A percentile compares a stretch with the other conserved stretches of the same genome.
Conservation (phyloP, 2,797 vertebrate species). For the Cottoperca gobio region DNA sequence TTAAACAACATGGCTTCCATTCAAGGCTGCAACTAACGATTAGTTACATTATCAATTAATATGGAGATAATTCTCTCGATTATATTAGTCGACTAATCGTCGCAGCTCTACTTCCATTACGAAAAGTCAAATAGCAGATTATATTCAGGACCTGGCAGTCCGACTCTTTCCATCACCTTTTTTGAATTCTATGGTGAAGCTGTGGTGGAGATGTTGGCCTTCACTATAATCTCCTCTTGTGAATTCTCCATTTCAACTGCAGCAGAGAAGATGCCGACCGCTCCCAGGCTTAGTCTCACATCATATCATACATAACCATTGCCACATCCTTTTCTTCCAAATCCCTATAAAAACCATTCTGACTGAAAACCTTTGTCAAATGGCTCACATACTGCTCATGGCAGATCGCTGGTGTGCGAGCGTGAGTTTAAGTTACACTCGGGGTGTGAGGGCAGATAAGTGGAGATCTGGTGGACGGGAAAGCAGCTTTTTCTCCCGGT, state of each 20-base stretch:
- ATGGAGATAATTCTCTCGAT: no score
- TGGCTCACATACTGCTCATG: constrained; percentile 39
- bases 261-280: constrained; percentile 7
- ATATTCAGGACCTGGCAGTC: constrained; percentile 15
- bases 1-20: constrained; percentile 18
- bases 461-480: constrained; percentile 62
- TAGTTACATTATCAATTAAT: no score
- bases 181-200: constrained; percentile 12
- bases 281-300: constrained; percentile 23
- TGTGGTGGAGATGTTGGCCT: constrained; percentile 5
- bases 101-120: no score
- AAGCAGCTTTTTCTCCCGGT: constrained; percentile 66
- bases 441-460: constrained; percentile 59
- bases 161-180: constrained; percentile 20
- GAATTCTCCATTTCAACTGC: constrained; percentile 33
- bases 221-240: constrained; percentile 27
- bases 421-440: constrained; percentile 56
- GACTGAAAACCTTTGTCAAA: constrained; percentile 46
- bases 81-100: no score
- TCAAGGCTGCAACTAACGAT: background rate
- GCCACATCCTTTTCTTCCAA: constrained; percentile 28
- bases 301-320: constrained; percentile 22
- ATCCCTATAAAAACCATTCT: constrained; percentile 41
- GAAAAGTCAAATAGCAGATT: constrained; percentile 31
- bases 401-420: constrained; percentile 36